These are phyloP conservation scores for Rhamnusium bicolor DNA, from an alignment of 2,888 invertebrate genomes.

Conservation along the genomic window DNA sequence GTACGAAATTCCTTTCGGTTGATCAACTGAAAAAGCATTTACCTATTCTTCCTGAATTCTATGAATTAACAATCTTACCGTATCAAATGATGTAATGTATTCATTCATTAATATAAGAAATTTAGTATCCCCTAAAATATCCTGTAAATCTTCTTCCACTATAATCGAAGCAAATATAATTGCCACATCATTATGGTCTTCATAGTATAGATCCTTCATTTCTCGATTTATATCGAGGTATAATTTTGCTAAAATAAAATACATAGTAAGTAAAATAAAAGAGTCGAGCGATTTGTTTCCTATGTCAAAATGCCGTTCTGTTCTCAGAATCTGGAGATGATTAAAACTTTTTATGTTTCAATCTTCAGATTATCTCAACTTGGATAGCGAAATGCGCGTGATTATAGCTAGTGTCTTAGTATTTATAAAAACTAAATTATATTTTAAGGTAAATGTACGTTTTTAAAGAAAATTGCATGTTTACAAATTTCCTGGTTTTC, in stretches of 20 bases:
- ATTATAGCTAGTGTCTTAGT: too few species aligned
- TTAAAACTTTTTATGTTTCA: too few species aligned
- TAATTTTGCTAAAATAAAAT: slow-evolving; percentile 77
- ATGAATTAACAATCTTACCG: slow-evolving; percentile 73
- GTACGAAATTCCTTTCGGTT: slow-evolving; percentile 69
- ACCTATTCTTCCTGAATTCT: background rate
- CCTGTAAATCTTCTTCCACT: slow-evolving; percentile 69
- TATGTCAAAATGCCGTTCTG: too few species aligned
- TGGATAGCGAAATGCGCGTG: too few species aligned
- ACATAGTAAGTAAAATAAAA: too few species aligned
- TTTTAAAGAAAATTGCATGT: too few species aligned
- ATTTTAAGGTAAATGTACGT: too few species aligned
- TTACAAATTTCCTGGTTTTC: too few species aligned
- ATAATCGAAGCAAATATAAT: slow-evolving; percentile 96
- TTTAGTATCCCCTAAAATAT: slow-evolving; percentile 74
- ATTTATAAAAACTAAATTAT: too few species aligned
- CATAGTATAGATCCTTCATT: slow-evolving; percentile 83
- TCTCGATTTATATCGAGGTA: slow-evolving; percentile 82
- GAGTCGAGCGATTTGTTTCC: too few species aligned
- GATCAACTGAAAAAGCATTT: slow-evolving; percentile 46
- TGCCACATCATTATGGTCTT: slow-evolving; percentile 91
- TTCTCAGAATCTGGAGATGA: too few species aligned
- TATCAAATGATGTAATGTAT: slow-evolving; percentile 94
- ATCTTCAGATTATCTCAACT: too few species aligned
- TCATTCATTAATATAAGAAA: slow-evolving; percentile 80